Percentiles rank a stretch among this genome's conserved stretches.
Conservation (phyloP, 2,888 invertebrate genomes). For the Meteorus colon region DNA sequence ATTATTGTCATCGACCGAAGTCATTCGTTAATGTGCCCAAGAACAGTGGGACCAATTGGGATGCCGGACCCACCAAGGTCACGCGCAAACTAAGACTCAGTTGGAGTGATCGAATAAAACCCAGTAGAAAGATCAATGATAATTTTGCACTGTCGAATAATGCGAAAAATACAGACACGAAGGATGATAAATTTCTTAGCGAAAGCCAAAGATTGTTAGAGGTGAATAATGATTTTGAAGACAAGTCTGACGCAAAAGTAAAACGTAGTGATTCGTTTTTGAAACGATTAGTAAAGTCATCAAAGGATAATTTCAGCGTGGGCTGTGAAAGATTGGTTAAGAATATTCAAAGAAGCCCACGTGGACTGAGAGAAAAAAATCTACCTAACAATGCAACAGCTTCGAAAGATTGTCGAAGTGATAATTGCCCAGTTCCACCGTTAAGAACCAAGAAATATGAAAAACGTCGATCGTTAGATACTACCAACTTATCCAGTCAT, state of each 20-base stretch:
- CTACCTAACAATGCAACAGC: slow-evolving; percentile 48
- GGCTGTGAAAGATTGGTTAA: slow-evolving; percentile 62
- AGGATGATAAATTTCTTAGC: neutral
- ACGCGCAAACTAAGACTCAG: slow-evolving; percentile 13
- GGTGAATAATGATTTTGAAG: neutral
- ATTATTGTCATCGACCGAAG: neutral
- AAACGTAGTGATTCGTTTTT: slow-evolving; percentile 59
- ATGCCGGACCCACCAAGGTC: neutral
- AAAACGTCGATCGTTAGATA: slow-evolving; percentile 12
- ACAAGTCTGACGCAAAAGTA: slow-evolving; percentile 12
- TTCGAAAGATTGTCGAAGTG: slow-evolving; percentile 32
- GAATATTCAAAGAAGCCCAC: slow-evolving; percentile 61
- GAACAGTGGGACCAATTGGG: slow-evolving; percentile 40
- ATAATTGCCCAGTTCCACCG: slow-evolving; percentile 58
- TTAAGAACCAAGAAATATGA: slow-evolving; percentile 51
- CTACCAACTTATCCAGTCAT: neutral
- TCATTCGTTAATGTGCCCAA: neutral
- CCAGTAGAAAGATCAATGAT: neutral
- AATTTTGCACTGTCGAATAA: neutral
- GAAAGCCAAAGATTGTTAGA: neutral
- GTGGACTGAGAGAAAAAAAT: slow-evolving; percentile 55
- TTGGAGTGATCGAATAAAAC: slow-evolving; percentile 16
- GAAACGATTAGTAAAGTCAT: slow-evolving; percentile 59
- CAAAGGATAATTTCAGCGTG: slow-evolving; percentile 58
- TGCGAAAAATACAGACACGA: neutral